These are phyloP conservation scores for Holcopasites calliopsidis DNA, from an alignment of 1,140 invertebrate species.

Conservation along the genomic window DNA sequence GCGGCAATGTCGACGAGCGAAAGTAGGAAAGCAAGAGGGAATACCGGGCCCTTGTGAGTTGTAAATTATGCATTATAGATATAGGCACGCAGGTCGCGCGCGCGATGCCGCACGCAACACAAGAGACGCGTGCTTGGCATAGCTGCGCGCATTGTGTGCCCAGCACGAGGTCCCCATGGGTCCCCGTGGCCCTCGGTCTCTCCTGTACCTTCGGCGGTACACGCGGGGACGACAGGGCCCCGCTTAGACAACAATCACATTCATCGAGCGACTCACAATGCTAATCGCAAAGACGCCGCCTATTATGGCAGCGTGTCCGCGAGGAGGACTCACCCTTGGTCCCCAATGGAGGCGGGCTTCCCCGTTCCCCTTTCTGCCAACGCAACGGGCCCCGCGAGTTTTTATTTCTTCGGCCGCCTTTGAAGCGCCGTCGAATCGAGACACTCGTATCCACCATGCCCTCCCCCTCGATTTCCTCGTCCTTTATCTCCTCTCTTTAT, in stretches of 20 bases:
- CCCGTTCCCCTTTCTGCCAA: constrained; percentile 59
- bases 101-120: constrained; percentile 68
- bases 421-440: constrained; percentile 65
- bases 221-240: constrained; percentile 65
- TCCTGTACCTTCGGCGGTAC: constrained; percentile 54
- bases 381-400: constrained; percentile 51
- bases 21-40: constrained; percentile 38
- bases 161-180: constrained; percentile 71
- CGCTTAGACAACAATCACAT: constrained; percentile 79
- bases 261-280: constrained; percentile 78
- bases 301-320: constrained; percentile 74
- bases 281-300: constrained; percentile 80
- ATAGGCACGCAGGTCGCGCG: constrained; percentile 73
- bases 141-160: constrained; percentile 74
- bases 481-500: constrained; percentile 28
- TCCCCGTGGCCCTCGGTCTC: constrained; percentile 49
- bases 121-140: constrained; percentile 79
- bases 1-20: constrained; percentile 10
- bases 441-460: constrained; percentile 51
- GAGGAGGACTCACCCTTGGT: constrained; percentile 49
- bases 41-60: constrained; percentile 69
- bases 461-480: constrained; percentile 23
- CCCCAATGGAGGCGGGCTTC: constrained; percentile 58
- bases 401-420: constrained; percentile 63
- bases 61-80: constrained; percentile 79